These are phyloP conservation scores for Borostomias antarcticus DNA, from an alignment of 2,797 vertebrate genomes.

Conservation along the genomic window DNA sequence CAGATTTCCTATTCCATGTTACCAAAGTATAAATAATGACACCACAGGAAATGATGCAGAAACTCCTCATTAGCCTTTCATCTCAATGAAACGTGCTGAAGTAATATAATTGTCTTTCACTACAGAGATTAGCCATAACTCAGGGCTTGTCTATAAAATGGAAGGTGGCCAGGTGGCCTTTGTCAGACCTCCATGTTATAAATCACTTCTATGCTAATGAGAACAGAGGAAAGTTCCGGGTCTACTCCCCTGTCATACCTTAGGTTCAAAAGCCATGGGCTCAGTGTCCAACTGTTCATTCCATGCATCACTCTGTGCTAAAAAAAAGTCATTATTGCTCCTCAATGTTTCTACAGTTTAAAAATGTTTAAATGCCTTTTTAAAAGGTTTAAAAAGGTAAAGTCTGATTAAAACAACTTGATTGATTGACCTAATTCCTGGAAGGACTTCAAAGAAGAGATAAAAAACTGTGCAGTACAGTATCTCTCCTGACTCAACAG, in stretches of 20 bases:
- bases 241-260: slow-evolving; percentile 12
- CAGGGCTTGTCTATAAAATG: slow-evolving; percentile 18
- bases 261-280: not conserved
- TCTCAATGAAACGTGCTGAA: slow-evolving; percentile 11
- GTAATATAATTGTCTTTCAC: slow-evolving; percentile 31
- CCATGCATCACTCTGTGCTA: slow-evolving; percentile 30
- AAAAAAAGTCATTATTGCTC: slow-evolving; percentile 41
- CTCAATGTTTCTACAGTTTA: too few species aligned
- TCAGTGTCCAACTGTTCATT: slow-evolving; percentile 35
- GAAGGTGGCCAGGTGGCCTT: slow-evolving; percentile 19
- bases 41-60: not conserved
- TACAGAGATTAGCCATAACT: slow-evolving; percentile 31
- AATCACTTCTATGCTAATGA: slow-evolving; percentile 38
- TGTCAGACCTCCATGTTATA: slow-evolving; percentile 15
- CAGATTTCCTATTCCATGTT: not conserved
- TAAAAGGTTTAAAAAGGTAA: too few species aligned
- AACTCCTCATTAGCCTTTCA: not conserved
- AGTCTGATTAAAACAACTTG: slow-evolving; percentile 2
- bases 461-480: not conserved
- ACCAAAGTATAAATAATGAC: not conserved
- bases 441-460: not conserved
- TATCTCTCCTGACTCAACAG: not conserved
- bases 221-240: slow-evolving; percentile 2
- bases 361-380: too few species aligned
- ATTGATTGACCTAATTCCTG: slow-evolving; percentile 7